Percentiles rank a stretch among this genome's conserved stretches.
Evolutionary conservation across 35 echinoderm and acorn worm genomes (phyloP).

Genomic region (Strongylocentrotus purpuratus): DNA sequence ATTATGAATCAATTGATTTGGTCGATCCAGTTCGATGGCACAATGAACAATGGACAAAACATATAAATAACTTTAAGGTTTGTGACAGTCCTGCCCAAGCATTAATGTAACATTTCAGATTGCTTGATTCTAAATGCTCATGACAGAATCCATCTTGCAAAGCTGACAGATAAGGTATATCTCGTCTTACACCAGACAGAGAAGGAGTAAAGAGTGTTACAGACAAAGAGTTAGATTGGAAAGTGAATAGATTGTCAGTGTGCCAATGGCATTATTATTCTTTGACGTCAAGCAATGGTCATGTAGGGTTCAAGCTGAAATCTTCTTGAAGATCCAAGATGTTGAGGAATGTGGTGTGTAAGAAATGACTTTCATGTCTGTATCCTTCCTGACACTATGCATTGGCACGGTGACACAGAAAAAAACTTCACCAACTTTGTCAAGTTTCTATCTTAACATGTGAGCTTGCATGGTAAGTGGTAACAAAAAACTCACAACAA

Average conservation of each 20-base stretch:
- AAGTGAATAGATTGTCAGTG: slow-evolving; percentile 3
- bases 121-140: not conserved
- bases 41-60: no score
- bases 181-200: not conserved
- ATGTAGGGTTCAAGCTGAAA: not conserved
- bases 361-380: slow-evolving; percentile 11
- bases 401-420: no score
- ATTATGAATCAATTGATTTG: no score
- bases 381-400: not conserved
- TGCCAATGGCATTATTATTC: slow-evolving; percentile 17
- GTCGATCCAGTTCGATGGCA: no score
- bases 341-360: not conserved
- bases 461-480: no score
- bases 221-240: not conserved
- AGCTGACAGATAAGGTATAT: slow-evolving; percentile 12
- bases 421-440: no score
- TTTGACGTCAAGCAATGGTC: slow-evolving; percentile 16
- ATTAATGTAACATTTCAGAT: no score
- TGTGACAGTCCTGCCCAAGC: no score
- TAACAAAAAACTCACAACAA: no score
- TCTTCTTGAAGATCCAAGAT: not conserved
- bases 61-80: no score
- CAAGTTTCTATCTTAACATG: no score
- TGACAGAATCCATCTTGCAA: not conserved
- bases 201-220: not conserved